Evolutionary conservation across 2,888 invertebrate genomes (phyloP).

Genomic region (Mythimna lalbum): DNA sequence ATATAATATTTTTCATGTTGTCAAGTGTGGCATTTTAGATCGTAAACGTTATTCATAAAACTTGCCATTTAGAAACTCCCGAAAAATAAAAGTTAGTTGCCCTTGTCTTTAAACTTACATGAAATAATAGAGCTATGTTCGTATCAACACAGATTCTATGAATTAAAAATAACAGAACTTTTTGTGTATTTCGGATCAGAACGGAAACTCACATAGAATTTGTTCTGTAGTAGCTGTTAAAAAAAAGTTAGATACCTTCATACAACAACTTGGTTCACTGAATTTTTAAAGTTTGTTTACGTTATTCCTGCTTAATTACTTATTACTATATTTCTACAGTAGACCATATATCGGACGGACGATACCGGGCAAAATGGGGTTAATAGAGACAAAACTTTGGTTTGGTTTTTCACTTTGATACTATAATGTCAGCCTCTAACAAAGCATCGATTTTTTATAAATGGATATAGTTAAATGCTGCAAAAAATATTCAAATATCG

Average conservation of each 20-base stretch:
- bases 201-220: neutral
- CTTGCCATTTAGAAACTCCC: neutral
- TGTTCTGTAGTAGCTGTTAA: neutral
- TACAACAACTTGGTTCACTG: conserved; percentile 3
- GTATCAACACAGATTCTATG: neutral
- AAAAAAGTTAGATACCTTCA: neutral
- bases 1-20: neutral
- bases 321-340: neutral
- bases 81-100: neutral
- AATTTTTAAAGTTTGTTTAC: conserved; percentile 6
- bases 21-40: no score
- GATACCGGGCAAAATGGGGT: no score
- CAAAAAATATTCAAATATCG: no score
- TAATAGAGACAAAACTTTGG: no score
- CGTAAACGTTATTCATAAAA: no score
- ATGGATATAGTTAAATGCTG: no score
- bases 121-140: neutral
- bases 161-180: neutral
- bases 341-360: conserved; percentile 13
- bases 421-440: no score
- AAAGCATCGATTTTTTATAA: no score
- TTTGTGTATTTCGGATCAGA: neutral
- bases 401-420: no score
- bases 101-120: neutral
- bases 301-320: neutral